These are phyloP conservation scores for Petrocephalus zakoni DNA, from an alignment of 2,113 vertebrate genomes.

Conservation along the genomic window DNA sequence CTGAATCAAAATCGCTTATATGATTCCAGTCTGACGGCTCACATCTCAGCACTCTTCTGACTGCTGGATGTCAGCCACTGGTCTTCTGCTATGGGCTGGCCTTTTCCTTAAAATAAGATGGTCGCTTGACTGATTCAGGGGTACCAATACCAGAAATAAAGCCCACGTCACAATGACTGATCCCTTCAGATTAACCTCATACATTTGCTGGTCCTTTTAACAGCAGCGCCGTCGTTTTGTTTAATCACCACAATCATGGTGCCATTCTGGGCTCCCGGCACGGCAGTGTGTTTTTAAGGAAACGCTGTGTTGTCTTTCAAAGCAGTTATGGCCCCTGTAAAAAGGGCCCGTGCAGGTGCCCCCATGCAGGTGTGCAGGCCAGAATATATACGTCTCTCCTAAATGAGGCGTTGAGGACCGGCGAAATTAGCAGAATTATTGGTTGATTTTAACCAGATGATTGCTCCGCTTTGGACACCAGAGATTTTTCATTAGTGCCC, in stretches of 20 bases:
- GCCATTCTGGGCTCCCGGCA: background rate
- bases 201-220: background rate
- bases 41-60: background rate
- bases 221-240: background rate
- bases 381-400: conserved; percentile 85
- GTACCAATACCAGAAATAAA: background rate
- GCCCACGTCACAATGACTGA: background rate
- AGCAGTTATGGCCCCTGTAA: background rate
- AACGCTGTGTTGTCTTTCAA: conserved; percentile 26
- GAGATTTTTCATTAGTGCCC: conserved; percentile 86
- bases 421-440: conserved; percentile 97
- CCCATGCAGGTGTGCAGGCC: conserved; percentile 82
- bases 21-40: background rate
- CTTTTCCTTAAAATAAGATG: background rate
- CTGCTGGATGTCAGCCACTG: background rate
- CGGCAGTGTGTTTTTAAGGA: background rate
- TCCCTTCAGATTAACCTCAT: background rate
- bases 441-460: conserved; percentile 99
- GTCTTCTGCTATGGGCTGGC: background rate
- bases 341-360: background rate
- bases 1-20: background rate
- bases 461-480: conserved; percentile 89
- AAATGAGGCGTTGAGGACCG: conserved; percentile 90
- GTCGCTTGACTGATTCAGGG: background rate
- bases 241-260: background rate